Conservation (phyloP, 2,888 invertebrate species). For the Drosophila flavopinicola region DNA sequence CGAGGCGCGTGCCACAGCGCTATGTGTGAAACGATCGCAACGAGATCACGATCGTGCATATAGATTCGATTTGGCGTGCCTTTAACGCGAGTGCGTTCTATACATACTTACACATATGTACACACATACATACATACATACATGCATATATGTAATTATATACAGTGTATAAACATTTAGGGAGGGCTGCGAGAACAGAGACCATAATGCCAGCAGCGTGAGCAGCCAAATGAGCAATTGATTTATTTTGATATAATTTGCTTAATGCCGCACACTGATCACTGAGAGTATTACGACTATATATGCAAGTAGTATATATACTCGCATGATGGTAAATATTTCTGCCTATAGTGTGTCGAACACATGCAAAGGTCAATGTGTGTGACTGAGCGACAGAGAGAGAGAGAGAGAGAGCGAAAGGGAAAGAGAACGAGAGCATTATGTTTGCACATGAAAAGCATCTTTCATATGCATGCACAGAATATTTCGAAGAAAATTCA, state of each 20-base stretch:
- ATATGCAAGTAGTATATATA: background rate
- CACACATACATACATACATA: conserved; percentile 14
- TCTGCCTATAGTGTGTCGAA: no score
- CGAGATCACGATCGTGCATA: conserved; percentile 55
- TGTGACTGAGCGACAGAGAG: background rate
- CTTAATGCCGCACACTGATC: conserved; percentile 28
- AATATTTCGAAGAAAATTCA: conserved; percentile 1
- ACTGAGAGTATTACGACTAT: conserved; percentile 9
- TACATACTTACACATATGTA: conserved; percentile 14
- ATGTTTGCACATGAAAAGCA: background rate
- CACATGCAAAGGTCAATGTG: conserved; percentile 2
- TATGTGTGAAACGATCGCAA: conserved; percentile 64
- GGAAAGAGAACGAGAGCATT: background rate
- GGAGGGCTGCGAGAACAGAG: conserved; percentile 13
- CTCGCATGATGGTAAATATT: conserved; percentile 9
- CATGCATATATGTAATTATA: conserved; percentile 15
- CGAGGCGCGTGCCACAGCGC: conserved; percentile 64
- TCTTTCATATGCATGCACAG: conserved; percentile 1
- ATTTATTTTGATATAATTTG: conserved; percentile 60
- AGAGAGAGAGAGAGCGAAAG: no score
- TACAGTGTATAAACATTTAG: conserved; percentile 40
- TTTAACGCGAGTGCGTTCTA: conserved; percentile 41
- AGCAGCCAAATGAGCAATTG: conserved; percentile 49
- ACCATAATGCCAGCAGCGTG: conserved; percentile 8
- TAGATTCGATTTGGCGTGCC: conserved; percentile 41